Evolutionary conservation across 2,113 vertebrate species (phyloP).

Genomic region (Aptenodytes patagonicus): DNA sequence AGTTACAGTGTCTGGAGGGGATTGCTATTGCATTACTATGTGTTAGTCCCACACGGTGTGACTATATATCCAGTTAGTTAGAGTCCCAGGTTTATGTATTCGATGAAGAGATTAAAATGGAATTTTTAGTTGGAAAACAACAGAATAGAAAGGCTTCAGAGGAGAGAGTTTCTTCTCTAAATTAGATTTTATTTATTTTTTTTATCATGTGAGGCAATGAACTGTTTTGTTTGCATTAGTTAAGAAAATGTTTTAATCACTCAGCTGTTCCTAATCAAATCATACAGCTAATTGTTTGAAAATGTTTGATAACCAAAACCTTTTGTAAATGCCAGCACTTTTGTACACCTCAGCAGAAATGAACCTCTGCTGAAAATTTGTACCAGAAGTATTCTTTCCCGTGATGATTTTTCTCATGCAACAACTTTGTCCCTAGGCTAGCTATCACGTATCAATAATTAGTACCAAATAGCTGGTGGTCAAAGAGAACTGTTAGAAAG

Average conservation of each 20-base stretch:
- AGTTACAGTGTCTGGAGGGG: background rate
- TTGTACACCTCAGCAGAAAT: background rate
- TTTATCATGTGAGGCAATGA: background rate
- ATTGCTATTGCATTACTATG: background rate
- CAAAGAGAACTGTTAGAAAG: background rate
- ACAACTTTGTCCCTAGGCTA: background rate
- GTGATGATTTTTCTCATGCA: background rate
- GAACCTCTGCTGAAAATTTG: background rate
- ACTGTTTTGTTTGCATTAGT: background rate
- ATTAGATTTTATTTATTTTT: background rate
- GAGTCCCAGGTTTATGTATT: slow-evolving; percentile 39
- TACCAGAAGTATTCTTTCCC: background rate
- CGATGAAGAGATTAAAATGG: slow-evolving; percentile 32
- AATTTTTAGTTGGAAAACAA: slow-evolving; percentile 47
- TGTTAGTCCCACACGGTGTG: background rate
- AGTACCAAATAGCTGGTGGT: background rate
- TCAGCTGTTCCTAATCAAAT: background rate
- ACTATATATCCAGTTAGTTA: background rate
- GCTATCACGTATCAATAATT: background rate
- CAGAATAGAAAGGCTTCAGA: background rate
- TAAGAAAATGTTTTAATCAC: background rate
- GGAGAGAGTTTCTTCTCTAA: background rate
- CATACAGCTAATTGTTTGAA: background rate
- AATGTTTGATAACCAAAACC: background rate
- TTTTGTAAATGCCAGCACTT: background rate